A percentile compares a stretch with the other conserved stretches of the same genome.
Conservation (phyloP, 1,140 invertebrate species). For the Lordiphosa mommai region DNA sequence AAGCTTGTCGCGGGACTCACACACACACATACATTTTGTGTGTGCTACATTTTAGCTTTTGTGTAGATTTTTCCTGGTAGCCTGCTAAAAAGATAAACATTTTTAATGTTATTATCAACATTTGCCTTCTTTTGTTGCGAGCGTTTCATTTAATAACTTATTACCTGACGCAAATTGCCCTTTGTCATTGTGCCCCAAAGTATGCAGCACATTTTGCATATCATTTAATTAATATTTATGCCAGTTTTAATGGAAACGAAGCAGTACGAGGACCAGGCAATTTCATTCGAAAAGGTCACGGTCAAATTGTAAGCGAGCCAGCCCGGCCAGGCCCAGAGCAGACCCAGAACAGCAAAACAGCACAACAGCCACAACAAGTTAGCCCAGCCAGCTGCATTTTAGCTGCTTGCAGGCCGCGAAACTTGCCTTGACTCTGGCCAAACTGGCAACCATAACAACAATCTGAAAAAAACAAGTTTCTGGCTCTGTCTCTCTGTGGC, state of each 20-base stretch:
- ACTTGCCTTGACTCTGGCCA: conserved; percentile 63
- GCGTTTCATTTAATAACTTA: conserved; percentile 35
- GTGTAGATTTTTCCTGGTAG: conserved; percentile 35
- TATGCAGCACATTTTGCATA: conserved; percentile 57
- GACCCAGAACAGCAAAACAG: conserved; percentile 28
- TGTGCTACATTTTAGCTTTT: conserved; percentile 48
- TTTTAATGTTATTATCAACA: conserved; percentile 67
- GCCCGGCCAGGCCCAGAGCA: conserved; percentile 7
- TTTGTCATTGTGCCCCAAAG: conserved; percentile 40
- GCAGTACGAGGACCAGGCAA: conserved; percentile 23
- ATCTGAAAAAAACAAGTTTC: conserved; percentile 56
- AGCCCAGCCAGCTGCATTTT: conserved; percentile 45
- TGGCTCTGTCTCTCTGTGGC: conserved; percentile 19
- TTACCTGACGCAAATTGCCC: conserved; percentile 36
- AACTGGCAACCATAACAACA: conserved; percentile 42
- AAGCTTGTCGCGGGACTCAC: conserved; percentile 24
- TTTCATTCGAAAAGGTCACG: conserved; percentile 59
- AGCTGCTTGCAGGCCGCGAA: conserved; percentile 41
- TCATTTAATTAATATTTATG: conserved; percentile 77
- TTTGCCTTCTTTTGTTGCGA: conserved; percentile 19
- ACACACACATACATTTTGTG: conserved; percentile 13
- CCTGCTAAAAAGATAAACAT: conserved; percentile 49
- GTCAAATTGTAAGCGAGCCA: conserved; percentile 62
- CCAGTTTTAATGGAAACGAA: conserved; percentile 38
- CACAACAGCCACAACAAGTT: conserved; percentile 53